phyloP scores from a whole-genome alignment of 2,113 vertebrate genomes.

The Macaca nemestrina region DNA sequence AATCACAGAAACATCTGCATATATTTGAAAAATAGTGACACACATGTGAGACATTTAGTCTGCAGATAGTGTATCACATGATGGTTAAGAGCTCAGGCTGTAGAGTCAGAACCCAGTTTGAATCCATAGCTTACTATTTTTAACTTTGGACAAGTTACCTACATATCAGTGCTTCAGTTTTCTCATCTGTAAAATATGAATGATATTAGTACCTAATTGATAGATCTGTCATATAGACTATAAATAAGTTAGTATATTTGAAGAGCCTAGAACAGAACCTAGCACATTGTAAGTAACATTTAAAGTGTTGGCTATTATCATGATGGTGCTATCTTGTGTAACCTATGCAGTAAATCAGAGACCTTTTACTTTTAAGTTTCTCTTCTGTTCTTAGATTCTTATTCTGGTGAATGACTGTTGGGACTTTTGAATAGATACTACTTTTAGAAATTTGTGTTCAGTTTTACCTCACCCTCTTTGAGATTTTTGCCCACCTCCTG shows the following conservation, averaged over 20 bases:
- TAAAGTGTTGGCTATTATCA: background rate
- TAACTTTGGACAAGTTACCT: background rate
- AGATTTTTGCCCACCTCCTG: background rate
- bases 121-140: background rate
- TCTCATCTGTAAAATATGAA: background rate
- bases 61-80: background rate
- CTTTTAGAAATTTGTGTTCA: slow-evolving; percentile 35
- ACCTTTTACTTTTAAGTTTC: background rate
- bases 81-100: background rate
- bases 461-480: background rate
- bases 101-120: background rate
- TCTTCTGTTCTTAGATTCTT: background rate
- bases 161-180: background rate
- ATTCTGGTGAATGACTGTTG: background rate
- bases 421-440: background rate
- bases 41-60: background rate
- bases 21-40: slow-evolving; percentile 25
- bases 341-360: background rate
- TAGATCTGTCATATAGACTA: background rate
- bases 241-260: slow-evolving; percentile 1
- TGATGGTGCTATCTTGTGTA: background rate
- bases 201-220: background rate
- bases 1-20: background rate
- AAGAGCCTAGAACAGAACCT: background rate
- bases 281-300: background rate